Conservation (phyloP, 1,140 invertebrate genomes). For the Pseudomyrmex cubaensis region DNA sequence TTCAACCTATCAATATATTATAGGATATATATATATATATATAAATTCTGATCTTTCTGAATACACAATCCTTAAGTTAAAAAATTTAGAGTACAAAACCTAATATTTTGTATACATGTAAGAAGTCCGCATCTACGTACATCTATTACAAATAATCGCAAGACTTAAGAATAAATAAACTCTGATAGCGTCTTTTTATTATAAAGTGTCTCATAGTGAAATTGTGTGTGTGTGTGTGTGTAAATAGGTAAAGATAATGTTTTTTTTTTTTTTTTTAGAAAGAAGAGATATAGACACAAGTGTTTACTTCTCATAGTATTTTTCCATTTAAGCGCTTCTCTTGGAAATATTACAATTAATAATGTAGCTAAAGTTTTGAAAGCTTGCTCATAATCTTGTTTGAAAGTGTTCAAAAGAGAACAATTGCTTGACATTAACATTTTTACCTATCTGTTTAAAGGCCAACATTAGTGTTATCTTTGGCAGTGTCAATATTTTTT, state of each 20-base stretch:
- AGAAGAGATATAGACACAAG: not conserved
- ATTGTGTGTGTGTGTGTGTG: not conserved
- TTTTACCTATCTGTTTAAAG: constrained; percentile 61
- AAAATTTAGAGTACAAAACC: too few species aligned
- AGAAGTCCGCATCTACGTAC: not conserved
- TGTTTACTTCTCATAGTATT: not conserved
- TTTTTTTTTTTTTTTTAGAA: not conserved
- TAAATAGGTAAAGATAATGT: not conserved
- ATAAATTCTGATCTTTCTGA: too few species aligned
- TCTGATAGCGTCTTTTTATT: not conserved
- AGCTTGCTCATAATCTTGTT: constrained; percentile 9
- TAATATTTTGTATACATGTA: constrained; percentile 18
- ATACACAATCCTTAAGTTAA: too few species aligned
- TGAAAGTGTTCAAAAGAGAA: not conserved
- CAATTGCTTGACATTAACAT: constrained; percentile 12
- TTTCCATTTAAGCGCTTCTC: not conserved
- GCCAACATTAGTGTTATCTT: constrained; percentile 78
- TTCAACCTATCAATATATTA: constrained; percentile 45
- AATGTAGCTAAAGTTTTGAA: constrained; percentile 13
- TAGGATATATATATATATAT: too few species aligned
- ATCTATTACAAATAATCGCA: constrained; percentile 7
- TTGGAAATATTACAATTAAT: not conserved
- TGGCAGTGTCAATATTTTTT: constrained; percentile 76
- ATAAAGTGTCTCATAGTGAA: constrained; percentile 2
- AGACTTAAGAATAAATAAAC: constrained; percentile 34